Base-by-base conservation (phyloP, 2,888 invertebrate species). In the Polydrusus pterygomalis region DNA sequence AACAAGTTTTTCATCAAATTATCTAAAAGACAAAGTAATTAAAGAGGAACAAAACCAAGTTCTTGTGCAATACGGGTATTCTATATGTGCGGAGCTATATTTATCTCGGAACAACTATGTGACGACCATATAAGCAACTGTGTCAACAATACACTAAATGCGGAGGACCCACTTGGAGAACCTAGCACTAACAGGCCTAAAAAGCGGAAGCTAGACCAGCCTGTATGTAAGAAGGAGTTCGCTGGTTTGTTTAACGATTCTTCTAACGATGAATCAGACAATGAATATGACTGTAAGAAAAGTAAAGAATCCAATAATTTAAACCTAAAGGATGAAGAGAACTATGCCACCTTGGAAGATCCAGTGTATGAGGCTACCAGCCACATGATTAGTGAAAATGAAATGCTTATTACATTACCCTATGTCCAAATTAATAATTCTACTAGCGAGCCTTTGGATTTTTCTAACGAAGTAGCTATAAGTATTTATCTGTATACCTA, bases 341-440 rank as follows among this genome's bases (percentile, higher is more conserved):
- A 58, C 2, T 30, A 18, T 18, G 11, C 38, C 8, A 10, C 3
- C 2, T 10, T 17, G 18, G 38, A 60, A 38, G 38, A 38, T 18
- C 11, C 38, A 9, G 17, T 18, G 2, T 56, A 56, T 54, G 56
- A 18, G 15, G 49, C 49, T 15, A 49, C 68, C 1, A 54, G 56
- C 38, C 40, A 68, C 40, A 56, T 68, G 54, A 15, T 68, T 8
- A 68, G 43, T 43, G 68, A 68, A 13, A 68, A 68, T 68, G 68
- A 68, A 15, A 51, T 68, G 54, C 68, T 68, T 54, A 68, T 68
- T 18, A 68, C 68, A 18, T n/a, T 68, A 8, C 51, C 34, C 18
- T 54, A 34, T 40, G 49, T 9, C 13, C n/a, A 40, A 25, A n/a
- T 10, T 15, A 68, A 38, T 54, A 20, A 54, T 0, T 15, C 10